Conservation (phyloP, 2,113 vertebrate species). For the Eublepharis macularius region DNA sequence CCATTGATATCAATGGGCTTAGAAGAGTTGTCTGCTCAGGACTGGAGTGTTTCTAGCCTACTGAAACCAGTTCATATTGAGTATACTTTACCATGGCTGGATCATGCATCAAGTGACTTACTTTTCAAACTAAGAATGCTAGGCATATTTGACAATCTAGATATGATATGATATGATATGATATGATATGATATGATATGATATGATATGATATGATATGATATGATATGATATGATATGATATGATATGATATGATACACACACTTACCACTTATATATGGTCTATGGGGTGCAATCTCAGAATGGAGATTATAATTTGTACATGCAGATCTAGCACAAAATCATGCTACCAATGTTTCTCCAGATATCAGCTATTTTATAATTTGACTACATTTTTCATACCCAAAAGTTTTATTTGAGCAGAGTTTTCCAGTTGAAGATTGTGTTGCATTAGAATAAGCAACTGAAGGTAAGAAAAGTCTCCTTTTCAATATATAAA, state of each 20-base stretch:
- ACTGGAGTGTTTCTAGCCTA: not conserved
- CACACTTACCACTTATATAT: not conserved
- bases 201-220: no score
- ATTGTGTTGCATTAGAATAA: not conserved
- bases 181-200: no score
- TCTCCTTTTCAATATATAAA: fast-evolving
- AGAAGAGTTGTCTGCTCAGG: no score
- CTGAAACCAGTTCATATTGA: not conserved
- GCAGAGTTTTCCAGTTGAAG: not conserved
- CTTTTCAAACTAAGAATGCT: constrained; percentile 3
- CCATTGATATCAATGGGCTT: no score
- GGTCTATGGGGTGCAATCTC: not conserved
- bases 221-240: no score
- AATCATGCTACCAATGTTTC: not conserved
- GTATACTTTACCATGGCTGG: not conserved
- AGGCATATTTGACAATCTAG: not conserved
- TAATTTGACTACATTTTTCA: not conserved
- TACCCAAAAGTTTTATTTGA: not conserved
- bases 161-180: no score
- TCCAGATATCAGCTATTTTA: not conserved
- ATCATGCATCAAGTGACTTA: not conserved
- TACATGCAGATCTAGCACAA: not conserved
- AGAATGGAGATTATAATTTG: not conserved
- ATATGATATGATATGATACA: no score
- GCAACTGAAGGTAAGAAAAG: not conserved